phyloP scores from a whole-genome alignment of 2,888 invertebrate species.

The Tenodera sinensis region DNA sequence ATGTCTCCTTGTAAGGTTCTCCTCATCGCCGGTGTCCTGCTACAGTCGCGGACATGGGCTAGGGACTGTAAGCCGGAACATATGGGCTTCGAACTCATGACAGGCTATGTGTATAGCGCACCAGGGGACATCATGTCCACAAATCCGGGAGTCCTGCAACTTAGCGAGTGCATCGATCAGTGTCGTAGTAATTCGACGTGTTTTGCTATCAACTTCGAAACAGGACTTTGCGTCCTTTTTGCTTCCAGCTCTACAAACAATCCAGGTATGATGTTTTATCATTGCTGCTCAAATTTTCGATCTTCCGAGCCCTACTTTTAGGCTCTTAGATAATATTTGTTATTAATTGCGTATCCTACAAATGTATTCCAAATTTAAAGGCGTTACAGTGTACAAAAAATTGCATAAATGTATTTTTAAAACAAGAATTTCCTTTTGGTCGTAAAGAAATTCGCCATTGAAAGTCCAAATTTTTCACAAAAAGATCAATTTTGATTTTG shows the following conservation, averaged over 20 bases:
- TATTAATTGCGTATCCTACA: no score
- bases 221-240: constrained; percentile 45
- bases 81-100: constrained; percentile 28
- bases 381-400: no score
- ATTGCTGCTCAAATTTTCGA: neutral
- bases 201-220: constrained; percentile 44
- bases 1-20: neutral
- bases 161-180: constrained; percentile 42
- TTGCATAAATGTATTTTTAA: no score
- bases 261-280: constrained; percentile 37
- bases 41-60: neutral
- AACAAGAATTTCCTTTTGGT: no score
- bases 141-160: constrained; percentile 41
- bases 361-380: no score
- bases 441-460: no score
- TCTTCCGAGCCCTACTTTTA: neutral
- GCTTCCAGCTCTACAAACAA: constrained; percentile 38
- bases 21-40: neutral
- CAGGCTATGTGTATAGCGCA: constrained; percentile 28
- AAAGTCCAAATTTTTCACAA: no score
- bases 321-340: no score
- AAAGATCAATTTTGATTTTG: no score
- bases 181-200: constrained; percentile 41
- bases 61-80: constrained; percentile 18
- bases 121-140: constrained; percentile 47